A percentile compares a stretch with the other conserved stretches of the same genome.
These are phyloP conservation scores for Drosophila nigricruria DNA, from an alignment of 2,888 invertebrate species.

Conservation along the genomic window DNA sequence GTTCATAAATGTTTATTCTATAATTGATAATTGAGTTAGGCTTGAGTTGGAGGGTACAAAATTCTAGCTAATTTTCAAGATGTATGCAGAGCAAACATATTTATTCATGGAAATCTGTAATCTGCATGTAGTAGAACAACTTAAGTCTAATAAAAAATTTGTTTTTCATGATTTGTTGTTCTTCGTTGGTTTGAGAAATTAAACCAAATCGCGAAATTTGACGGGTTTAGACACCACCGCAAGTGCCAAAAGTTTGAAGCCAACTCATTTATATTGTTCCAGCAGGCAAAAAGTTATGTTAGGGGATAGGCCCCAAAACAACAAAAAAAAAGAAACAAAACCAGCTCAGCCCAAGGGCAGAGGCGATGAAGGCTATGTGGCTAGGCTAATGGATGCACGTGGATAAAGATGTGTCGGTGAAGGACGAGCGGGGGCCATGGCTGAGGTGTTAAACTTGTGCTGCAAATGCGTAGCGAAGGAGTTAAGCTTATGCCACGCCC, in stretches of 20 bases:
- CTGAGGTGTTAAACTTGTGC: conserved; percentile 25
- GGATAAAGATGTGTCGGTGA: background rate
- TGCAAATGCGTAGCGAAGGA: conserved; percentile 42
- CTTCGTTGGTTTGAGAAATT: conserved; percentile 42
- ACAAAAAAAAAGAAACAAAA: background rate
- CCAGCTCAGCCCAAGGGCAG: background rate
- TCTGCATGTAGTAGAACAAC: background rate
- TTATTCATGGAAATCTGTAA: conserved; percentile 4
- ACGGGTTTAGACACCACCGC: conserved; percentile 39
- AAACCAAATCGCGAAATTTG: conserved; percentile 35
- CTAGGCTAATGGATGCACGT: conserved; percentile 41
- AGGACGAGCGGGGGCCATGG: background rate
- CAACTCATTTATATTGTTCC: conserved; percentile 66
- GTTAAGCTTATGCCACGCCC: conserved; percentile 54
- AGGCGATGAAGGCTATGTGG: conserved; percentile 24
- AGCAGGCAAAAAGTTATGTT: conserved; percentile 34
- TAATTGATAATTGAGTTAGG: background rate
- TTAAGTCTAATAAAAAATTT: conserved; percentile 5
- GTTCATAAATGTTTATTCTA: background rate
- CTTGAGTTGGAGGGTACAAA: background rate
- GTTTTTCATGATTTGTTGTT: conserved; percentile 1
- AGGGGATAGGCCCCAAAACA: background rate
- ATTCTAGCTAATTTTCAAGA: background rate
- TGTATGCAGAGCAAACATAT: background rate
- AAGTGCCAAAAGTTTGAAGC: conserved; percentile 71